These are phyloP conservation scores for Onychostruthus taczanowskii DNA, from an alignment of 2,113 vertebrate species.

Conservation along the genomic window DNA sequence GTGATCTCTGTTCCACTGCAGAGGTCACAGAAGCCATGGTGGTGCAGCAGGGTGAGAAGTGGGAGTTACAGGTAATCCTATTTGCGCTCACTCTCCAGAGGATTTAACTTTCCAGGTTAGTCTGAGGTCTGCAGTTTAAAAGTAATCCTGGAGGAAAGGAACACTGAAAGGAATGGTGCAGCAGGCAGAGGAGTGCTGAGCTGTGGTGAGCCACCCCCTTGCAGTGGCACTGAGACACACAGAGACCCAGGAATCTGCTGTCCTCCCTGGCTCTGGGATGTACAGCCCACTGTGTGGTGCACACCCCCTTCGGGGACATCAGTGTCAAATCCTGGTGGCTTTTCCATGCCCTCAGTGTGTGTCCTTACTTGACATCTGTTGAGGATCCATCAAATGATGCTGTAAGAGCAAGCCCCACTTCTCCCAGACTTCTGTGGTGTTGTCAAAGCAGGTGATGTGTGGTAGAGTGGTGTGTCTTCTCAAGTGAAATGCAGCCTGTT, in stretches of 20 bases:
- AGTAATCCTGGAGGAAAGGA: not conserved
- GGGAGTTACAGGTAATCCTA: not conserved
- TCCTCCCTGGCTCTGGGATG: not conserved
- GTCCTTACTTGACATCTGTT: not conserved
- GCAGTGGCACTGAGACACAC: not conserved
- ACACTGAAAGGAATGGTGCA: too few species aligned
- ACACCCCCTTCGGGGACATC: not conserved
- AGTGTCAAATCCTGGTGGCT: fast-evolving
- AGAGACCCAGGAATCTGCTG: not conserved
- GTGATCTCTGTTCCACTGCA: not conserved
- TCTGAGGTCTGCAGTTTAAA: not conserved
- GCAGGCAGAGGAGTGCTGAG: not conserved
- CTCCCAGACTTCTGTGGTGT: not conserved
- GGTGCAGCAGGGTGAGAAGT: not conserved
- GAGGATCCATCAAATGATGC: not conserved
- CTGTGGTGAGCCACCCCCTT: fast-evolving
- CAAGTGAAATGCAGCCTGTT: not conserved
- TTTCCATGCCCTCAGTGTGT: fast-evolving
- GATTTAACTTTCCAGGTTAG: not conserved
- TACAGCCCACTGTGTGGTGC: too few species aligned
- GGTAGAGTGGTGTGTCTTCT: not conserved
- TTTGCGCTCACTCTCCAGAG: not conserved
- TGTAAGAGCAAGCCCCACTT: not conserved
- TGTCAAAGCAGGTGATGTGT: not conserved
- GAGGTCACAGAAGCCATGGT: not conserved